Evolutionary conservation across 2,797 vertebrate genomes (phyloP).

Genomic region (Agapornis canus): DNA sequence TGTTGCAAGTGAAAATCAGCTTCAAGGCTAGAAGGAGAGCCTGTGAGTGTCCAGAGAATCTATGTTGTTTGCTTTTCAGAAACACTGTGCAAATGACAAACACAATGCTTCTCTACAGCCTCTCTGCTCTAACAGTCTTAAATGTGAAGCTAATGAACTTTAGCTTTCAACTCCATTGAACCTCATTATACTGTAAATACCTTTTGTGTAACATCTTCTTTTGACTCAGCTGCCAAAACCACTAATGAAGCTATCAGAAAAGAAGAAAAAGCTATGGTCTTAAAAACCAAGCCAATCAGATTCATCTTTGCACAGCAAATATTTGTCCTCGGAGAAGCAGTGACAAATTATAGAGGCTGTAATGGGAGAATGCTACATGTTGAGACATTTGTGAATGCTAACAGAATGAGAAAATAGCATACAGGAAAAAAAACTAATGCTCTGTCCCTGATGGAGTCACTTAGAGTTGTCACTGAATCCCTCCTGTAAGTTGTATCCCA

Average conservation of each 20-base stretch:
- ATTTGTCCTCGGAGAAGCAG: neutral
- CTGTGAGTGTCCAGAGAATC: neutral
- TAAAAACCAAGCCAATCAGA: neutral
- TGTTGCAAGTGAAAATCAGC: neutral
- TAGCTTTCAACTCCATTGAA: constrained; percentile 51
- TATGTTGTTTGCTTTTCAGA: constrained; percentile 16
- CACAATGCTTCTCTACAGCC: neutral
- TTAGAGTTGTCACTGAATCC: neutral
- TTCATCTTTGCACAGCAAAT: neutral
- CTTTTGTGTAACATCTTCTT: constrained; percentile 12
- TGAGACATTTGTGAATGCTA: neutral
- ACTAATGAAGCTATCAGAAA: constrained; percentile 19
- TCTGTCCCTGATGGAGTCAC: neutral
- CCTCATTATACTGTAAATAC: constrained; percentile 21
- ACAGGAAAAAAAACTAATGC: neutral
- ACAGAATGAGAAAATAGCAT: neutral
- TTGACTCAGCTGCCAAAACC: constrained; percentile 35
- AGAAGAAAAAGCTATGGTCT: neutral
- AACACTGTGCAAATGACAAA: constrained; percentile 2
- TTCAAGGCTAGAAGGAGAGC: neutral
- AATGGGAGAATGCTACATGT: neutral
- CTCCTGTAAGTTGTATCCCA: neutral
- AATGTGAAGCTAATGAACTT: constrained; percentile 61
- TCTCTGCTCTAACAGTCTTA: constrained; percentile 35
- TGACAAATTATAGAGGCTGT: neutral